Percentiles rank a stretch among this genome's conserved stretches.
Conservation (phyloP, 1,140 invertebrate species). For the Pteromalus puparum region DNA sequence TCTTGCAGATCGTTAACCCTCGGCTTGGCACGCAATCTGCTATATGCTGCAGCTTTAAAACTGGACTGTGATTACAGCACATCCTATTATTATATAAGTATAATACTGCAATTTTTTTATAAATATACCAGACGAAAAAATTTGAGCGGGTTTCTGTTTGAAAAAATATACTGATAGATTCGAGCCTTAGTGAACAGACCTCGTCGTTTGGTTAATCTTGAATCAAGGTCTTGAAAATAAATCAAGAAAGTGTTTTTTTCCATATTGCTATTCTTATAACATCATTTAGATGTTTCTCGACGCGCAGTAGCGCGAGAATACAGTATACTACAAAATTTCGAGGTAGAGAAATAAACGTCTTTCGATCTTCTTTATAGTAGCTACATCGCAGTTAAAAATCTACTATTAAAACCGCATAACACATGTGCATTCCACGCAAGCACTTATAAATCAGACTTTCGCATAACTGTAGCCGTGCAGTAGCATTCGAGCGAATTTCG, state of each 20-base stretch:
- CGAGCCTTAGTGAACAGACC: too few relatives aligned
- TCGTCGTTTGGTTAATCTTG: background rate
- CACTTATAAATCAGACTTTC: background rate
- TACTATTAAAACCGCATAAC: background rate
- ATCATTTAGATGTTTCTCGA: too few relatives aligned
- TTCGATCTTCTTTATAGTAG: too few relatives aligned
- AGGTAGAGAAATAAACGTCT: too few relatives aligned
- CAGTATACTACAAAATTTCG: too few relatives aligned
- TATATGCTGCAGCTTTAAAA: background rate
- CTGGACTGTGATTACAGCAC: too few relatives aligned
- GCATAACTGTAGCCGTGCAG: background rate
- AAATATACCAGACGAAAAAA: too few relatives aligned
- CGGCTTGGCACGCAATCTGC: background rate
- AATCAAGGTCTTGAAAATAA: background rate
- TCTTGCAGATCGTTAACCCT: background rate
- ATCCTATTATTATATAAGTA: too few relatives aligned
- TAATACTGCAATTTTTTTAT: too few relatives aligned
- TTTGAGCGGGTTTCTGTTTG: too few relatives aligned
- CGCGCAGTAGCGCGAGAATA: background rate
- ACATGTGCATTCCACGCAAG: background rate
- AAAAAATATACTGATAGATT: too few relatives aligned
- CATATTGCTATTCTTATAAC: background rate
- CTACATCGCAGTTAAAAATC: background rate
- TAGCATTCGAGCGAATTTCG: too few relatives aligned
- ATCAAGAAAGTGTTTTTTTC: background rate